phyloP scores from a whole-genome alignment of 2,113 vertebrate genomes.

The Antennarius striatus region DNA sequence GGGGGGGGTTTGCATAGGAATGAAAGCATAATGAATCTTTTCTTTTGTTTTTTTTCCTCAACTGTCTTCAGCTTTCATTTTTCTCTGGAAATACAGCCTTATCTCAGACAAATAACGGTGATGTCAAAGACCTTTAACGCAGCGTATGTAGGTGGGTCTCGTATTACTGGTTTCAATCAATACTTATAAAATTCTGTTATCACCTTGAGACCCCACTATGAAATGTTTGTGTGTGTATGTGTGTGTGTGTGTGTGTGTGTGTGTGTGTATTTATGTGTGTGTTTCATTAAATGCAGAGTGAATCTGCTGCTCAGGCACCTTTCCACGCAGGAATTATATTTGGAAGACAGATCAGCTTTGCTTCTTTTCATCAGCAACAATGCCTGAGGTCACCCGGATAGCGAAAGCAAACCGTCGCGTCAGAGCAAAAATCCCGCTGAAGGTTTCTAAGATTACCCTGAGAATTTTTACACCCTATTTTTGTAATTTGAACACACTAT shows the following conservation, averaged over 20 bases:
- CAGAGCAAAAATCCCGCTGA: constrained; percentile 12
- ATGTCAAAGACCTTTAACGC: constrained; percentile 59
- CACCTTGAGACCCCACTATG: constrained; percentile 58
- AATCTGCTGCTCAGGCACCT: constrained; percentile 51
- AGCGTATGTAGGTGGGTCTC: constrained; percentile 44
- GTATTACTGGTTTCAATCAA: constrained; percentile 69
- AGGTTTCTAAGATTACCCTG: constrained; percentile 39
- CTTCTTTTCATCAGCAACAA: constrained; percentile 42
- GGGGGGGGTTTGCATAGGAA: constrained; percentile 13
- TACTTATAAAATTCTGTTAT: constrained; percentile 69
- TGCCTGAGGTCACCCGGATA: constrained; percentile 30
- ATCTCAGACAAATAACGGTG: constrained; percentile 50
- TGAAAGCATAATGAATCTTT: constrained; percentile 33
- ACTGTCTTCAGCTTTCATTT: constrained; percentile 22
- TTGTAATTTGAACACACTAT: constrained; percentile 22
- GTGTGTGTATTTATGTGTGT: constrained; percentile 33
- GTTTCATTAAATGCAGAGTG: constrained; percentile 55
- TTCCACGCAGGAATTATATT: constrained; percentile 42
- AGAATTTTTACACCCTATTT: constrained; percentile 1
- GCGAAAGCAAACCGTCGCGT: constrained; percentile 15
- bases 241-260: constrained; percentile 36
- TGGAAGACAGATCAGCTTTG: constrained; percentile 43
- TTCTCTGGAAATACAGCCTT: constrained; percentile 54
- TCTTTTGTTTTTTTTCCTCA: background rate
- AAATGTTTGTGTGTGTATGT: constrained; percentile 43